Evolutionary conservation across 92 coral and sea anemone genomes (phyloP).

Genomic region (Zoanthus gigantus): DNA sequence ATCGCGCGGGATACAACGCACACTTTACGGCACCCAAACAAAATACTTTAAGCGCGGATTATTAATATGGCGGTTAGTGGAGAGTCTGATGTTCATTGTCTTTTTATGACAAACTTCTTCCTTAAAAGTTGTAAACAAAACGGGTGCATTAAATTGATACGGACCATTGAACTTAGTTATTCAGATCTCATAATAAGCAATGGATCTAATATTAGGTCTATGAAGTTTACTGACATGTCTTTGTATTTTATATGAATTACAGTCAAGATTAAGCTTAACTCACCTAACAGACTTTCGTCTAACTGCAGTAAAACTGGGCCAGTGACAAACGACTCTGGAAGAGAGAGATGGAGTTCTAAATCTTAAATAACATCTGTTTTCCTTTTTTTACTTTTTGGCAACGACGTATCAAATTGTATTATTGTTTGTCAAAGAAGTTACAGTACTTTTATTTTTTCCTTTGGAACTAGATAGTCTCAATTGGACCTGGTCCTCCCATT

Average conservation of each 20-base stretch:
- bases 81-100: too few relatives aligned
- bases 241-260: background rate
- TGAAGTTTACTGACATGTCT: background rate
- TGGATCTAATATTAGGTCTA: background rate
- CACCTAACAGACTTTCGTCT: slow-evolving; percentile 62
- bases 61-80: too few relatives aligned
- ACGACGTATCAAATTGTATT: background rate
- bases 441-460: slow-evolving; percentile 3
- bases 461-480: background rate
- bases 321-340: slow-evolving; percentile 55
- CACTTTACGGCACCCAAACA: too few relatives aligned
- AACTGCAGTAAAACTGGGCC: slow-evolving; percentile 63
- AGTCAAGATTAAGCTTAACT: background rate
- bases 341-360: too few relatives aligned
- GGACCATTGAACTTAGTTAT: background rate
- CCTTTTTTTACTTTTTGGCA: background rate
- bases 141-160: background rate
- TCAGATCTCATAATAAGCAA: background rate
- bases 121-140: background rate
- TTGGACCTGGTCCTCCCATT: background rate
- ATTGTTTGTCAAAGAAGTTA: slow-evolving; percentile 35
- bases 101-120: background rate
- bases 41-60: too few relatives aligned
- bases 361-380: too few relatives aligned
- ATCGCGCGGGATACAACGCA: too few relatives aligned